Evolutionary conservation across 2,113 vertebrate species (phyloP).

Genomic region (Bos indicus): DNA sequence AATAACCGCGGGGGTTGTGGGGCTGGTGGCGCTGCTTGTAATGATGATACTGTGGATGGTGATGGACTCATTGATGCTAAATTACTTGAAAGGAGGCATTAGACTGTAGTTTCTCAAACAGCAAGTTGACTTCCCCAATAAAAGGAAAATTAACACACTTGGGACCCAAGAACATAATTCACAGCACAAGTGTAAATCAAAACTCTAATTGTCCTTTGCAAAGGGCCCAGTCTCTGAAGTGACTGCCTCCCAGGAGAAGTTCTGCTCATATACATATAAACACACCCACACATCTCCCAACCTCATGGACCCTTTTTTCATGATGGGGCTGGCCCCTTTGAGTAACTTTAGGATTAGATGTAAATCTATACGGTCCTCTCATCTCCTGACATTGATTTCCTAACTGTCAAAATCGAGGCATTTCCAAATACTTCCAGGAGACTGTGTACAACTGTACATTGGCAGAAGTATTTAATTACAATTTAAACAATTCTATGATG

Average conservation of each 20-base stretch:
- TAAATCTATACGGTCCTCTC: background rate
- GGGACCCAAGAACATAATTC: background rate
- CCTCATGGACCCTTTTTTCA: background rate
- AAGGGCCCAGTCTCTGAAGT: background rate
- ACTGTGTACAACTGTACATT: background rate
- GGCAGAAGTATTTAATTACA: background rate
- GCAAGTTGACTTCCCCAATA: background rate
- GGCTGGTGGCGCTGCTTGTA: background rate
- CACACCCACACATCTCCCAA: background rate
- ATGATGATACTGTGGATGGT: background rate
- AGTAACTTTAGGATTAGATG: background rate
- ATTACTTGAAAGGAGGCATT: background rate
- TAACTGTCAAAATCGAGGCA: background rate
- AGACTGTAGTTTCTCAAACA: background rate
- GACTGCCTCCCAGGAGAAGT: background rate
- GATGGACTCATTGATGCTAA: background rate
- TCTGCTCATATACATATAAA: background rate
- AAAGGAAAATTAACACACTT: background rate
- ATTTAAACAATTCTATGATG: background rate
- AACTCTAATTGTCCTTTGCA: background rate
- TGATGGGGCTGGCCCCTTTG: background rate
- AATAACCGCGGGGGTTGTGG: background rate
- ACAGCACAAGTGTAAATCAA: background rate
- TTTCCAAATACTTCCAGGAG: background rate
- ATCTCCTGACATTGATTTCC: background rate